Evolutionary conservation across 1,140 invertebrate genomes (phyloP).

Genomic region (Aphis gossypii): DNA sequence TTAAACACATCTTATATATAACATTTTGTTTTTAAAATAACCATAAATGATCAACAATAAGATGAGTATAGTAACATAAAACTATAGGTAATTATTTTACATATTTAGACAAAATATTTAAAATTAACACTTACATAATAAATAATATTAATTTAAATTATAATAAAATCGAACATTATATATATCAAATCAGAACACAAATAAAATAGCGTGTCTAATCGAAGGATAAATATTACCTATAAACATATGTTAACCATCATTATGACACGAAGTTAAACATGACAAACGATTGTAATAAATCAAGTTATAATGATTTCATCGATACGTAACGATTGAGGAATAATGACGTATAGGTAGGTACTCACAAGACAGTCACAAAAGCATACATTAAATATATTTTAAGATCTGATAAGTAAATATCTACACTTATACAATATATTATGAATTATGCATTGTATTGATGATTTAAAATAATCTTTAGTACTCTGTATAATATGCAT

Average conservation of each 20-base stretch:
- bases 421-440: neutral
- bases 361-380: neutral
- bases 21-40: neutral
- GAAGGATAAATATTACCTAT: neutral
- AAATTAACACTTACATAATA: neutral
- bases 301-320: constrained; percentile 45
- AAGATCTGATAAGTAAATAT: constrained; percentile 30
- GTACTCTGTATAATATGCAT: neutral
- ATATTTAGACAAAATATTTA: neutral
- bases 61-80: neutral
- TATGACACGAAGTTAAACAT: constrained; percentile 19
- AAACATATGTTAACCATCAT: neutral
- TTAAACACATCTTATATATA: neutral
- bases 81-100: neutral
- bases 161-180: neutral
- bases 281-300: constrained; percentile 50
- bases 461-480: neutral
- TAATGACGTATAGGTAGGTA: neutral
- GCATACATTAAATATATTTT: neutral
- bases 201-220: neutral
- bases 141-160: neutral
- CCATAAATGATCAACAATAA: neutral
- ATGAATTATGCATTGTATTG: neutral
- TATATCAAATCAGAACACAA: neutral
- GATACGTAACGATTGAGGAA: constrained; percentile 5